These are phyloP conservation scores for Drosophila chauvacae DNA, from an alignment of 1,140 invertebrate genomes.

Conservation along the genomic window DNA sequence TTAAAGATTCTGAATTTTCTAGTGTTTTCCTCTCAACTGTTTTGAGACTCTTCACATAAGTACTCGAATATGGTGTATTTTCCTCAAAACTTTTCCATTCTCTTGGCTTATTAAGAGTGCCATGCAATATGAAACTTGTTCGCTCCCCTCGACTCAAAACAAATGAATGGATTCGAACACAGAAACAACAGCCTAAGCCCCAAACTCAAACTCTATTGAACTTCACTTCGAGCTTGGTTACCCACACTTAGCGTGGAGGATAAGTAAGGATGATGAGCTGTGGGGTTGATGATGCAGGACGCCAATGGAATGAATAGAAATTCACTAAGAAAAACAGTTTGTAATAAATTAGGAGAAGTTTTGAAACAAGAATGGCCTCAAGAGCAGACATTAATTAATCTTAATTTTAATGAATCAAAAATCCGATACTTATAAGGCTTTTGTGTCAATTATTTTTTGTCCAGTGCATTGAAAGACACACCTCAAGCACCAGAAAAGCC, in stretches of 20 bases:
- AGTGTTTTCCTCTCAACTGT: background rate
- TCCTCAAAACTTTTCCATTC: conserved; percentile 15
- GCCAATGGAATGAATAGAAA: background rate
- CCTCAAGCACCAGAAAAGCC: conserved; percentile 68
- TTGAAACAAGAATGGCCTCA: background rate
- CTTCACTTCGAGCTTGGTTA: conserved; percentile 50
- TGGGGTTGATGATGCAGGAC: background rate
- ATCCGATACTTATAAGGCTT: background rate
- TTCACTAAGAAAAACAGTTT: background rate
- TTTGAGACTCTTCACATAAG: background rate
- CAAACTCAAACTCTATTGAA: conserved; percentile 53
- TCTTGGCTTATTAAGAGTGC: conserved; percentile 56
- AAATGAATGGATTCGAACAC: conserved; percentile 21
- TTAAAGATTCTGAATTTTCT: background rate
- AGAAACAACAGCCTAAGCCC: conserved; percentile 31
- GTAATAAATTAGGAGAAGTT: background rate
- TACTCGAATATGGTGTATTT: background rate
- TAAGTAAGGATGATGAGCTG: conserved; percentile 8
- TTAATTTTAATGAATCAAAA: background rate
- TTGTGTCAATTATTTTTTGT: background rate
- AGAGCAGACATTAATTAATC: background rate
- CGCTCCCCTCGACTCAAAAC: conserved; percentile 32
- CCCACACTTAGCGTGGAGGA: conserved; percentile 32
- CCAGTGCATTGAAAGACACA: conserved; percentile 42
- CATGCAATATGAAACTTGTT: conserved; percentile 56